A percentile compares a stretch with the other conserved stretches of the same genome.
phyloP scores from a whole-genome alignment of 2,797 vertebrate genomes.

The Malacoctenus gilli region DNA sequence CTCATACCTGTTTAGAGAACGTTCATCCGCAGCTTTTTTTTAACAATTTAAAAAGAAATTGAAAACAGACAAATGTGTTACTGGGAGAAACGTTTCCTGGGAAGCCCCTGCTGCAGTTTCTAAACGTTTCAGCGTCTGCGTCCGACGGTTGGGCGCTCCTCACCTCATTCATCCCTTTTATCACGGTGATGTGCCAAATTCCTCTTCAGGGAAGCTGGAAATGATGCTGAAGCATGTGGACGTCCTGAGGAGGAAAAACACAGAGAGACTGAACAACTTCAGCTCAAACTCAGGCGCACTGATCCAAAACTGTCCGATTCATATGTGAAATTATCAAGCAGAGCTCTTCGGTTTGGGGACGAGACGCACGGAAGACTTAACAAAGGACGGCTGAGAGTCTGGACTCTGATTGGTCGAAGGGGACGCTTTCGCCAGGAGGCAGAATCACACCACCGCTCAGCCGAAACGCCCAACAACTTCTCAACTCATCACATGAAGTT shows the following conservation, averaged over 20 bases:
- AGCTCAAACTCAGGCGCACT: slow-evolving; percentile 1
- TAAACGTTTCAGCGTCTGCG: neutral
- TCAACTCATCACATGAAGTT: slow-evolving; percentile 1
- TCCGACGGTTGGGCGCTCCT: slow-evolving; percentile 17
- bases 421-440: slow-evolving; percentile 5
- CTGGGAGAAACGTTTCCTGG: too few relatives aligned
- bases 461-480: too few relatives aligned
- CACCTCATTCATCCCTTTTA: slow-evolving; percentile 84
- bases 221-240: slow-evolving; percentile 56
- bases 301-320: too few relatives aligned
- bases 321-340: too few relatives aligned
- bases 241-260: slow-evolving; percentile 8
- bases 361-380: slow-evolving; percentile 36
- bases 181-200: slow-evolving; percentile 67
- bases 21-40: too few relatives aligned
- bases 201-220: slow-evolving; percentile 62
- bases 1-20: too few relatives aligned
- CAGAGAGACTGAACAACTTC: slow-evolving; percentile 12
- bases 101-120: too few relatives aligned
- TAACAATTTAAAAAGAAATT: neutral
- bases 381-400: slow-evolving; percentile 17
- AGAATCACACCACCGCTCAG: slow-evolving; percentile 28
- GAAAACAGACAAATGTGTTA: too few relatives aligned
- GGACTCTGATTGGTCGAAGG: slow-evolving; percentile 24
- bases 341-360: too few relatives aligned